These are phyloP conservation scores for Scaptomyza flava DNA, from an alignment of 2,888 invertebrate genomes.

Conservation along the genomic window DNA sequence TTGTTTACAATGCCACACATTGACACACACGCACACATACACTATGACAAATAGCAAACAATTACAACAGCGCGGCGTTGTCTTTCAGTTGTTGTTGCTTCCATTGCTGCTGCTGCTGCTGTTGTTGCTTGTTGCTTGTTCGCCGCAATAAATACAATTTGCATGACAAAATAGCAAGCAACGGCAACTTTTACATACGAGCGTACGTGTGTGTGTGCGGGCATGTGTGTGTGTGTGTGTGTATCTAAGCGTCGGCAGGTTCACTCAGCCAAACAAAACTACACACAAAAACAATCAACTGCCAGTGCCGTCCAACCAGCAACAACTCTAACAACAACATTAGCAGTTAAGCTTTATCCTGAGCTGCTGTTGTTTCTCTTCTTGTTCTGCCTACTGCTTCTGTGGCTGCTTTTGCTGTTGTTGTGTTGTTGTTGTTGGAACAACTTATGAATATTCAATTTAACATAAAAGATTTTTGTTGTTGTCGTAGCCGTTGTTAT, in stretches of 20 bases:
- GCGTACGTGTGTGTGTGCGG: slow-evolving; percentile 6
- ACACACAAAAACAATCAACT: slow-evolving; percentile 78
- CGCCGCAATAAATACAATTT: slow-evolving; percentile 79
- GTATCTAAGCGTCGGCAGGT: slow-evolving; percentile 60
- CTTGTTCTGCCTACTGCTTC: slow-evolving; percentile 9
- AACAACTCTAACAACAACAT: slow-evolving; percentile 13
- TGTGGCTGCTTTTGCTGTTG: slow-evolving; percentile 17
- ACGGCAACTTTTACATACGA: slow-evolving; percentile 61
- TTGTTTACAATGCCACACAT: slow-evolving; percentile 62
- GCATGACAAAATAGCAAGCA: slow-evolving; percentile 80
- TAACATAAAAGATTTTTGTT: slow-evolving; percentile 78
- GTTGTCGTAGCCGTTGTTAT: slow-evolving; percentile 64
- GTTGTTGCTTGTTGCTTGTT: slow-evolving; percentile 65
- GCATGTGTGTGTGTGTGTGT: slow-evolving; percentile 3
- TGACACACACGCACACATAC: slow-evolving; percentile 24
- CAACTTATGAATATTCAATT: slow-evolving; percentile 79
- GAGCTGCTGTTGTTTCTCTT: slow-evolving; percentile 16
- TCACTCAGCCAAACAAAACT: slow-evolving; percentile 77
- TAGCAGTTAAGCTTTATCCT: slow-evolving; percentile 53
- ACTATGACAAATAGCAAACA: slow-evolving; percentile 72
- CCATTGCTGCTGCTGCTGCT: slow-evolving; percentile 13
- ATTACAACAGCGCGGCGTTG: slow-evolving; percentile 65
- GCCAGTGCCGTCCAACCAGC: slow-evolving; percentile 46
- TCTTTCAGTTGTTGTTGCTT: slow-evolving; percentile 45
- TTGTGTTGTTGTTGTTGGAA: slow-evolving; percentile 42